Conservation (phyloP, 2,888 invertebrate genomes). For the Thysanoteuthis rhombus region DNA sequence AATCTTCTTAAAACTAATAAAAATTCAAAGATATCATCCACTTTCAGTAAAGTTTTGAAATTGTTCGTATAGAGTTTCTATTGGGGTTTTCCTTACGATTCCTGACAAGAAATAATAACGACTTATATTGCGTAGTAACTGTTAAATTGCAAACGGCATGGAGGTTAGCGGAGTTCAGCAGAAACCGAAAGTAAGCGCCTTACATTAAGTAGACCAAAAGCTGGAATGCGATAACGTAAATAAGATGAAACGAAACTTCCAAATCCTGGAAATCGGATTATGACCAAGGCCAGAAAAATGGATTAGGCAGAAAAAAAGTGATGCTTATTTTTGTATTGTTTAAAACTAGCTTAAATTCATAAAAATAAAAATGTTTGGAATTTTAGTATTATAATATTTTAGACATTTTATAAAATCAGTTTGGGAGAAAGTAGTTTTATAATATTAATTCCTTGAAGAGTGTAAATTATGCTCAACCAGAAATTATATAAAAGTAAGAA, state of each 20-base stretch:
- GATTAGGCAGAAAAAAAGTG: background rate
- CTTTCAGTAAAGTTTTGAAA: background rate
- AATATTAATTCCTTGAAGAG: background rate
- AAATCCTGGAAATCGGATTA: background rate
- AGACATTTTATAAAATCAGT: background rate
- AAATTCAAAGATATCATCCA: background rate
- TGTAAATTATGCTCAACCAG: background rate
- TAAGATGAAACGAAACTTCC: background rate
- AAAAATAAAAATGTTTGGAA: background rate
- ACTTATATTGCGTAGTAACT: background rate
- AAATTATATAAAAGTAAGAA: background rate
- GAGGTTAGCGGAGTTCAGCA: background rate
- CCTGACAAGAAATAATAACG: background rate
- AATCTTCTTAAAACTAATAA: no score
- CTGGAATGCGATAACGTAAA: background rate
- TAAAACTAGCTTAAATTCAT: background rate
- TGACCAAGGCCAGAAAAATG: background rate
- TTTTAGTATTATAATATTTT: background rate
- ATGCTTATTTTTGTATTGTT: background rate
- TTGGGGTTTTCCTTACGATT: background rate
- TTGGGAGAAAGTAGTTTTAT: background rate
- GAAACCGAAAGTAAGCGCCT: background rate
- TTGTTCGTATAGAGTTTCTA: background rate
- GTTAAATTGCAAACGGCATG: background rate
- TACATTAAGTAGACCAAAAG: background rate